Evolutionary conservation across 2,888 invertebrate species (phyloP).

Genomic region (Hirudinaria manillensis): DNA sequence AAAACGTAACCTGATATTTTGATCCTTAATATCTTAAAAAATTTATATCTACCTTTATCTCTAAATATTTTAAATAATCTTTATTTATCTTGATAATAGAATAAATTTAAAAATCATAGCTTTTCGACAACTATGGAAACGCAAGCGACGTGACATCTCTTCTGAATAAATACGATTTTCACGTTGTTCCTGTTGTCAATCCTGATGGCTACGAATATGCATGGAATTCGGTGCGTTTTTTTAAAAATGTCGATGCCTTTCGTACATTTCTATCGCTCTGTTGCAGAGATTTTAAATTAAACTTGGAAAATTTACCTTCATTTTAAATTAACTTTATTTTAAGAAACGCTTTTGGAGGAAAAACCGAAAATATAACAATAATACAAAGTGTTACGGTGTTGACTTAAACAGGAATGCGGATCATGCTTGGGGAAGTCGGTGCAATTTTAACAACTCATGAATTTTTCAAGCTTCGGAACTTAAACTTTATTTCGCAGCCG

Average conservation of each 20-base stretch:
- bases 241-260: neutral
- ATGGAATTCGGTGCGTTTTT: neutral
- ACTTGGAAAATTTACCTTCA: too few species aligned
- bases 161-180: slow-evolving; percentile 24
- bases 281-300: too few species aligned
- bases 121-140: slow-evolving; percentile 13
- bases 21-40: neutral
- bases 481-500: neutral
- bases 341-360: slow-evolving; percentile 29
- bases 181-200: slow-evolving; percentile 25
- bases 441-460: neutral
- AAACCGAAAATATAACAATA: slow-evolving; percentile 7
- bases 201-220: slow-evolving; percentile 28
- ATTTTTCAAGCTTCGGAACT: too few species aligned
- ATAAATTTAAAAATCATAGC: neutral
- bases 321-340: neutral
- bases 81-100: neutral
- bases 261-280: neutral
- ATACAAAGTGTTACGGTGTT: slow-evolving; percentile 22
- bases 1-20: slow-evolving; percentile 27
- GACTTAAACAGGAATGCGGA: slow-evolving; percentile 29
- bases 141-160: slow-evolving; percentile 12
- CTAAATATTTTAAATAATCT: neutral
- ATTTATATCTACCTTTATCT: neutral
- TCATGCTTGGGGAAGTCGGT: slow-evolving; percentile 28